phyloP scores from a whole-genome alignment of 2,888 invertebrate genomes.

The Gryllus longicercus region DNA sequence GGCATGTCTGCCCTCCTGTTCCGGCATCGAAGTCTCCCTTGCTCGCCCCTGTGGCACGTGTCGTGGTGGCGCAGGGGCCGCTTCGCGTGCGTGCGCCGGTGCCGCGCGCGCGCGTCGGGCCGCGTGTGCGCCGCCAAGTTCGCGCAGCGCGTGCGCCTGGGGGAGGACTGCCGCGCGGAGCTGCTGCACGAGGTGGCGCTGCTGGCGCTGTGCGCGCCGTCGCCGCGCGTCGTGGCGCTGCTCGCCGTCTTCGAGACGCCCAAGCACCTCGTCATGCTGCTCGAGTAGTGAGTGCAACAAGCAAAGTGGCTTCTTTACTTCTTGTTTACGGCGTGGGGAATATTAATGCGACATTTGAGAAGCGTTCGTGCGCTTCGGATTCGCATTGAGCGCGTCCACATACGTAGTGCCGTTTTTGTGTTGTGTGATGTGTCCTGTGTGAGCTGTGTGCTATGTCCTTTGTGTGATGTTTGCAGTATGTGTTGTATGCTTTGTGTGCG shows the following conservation, averaged over 20 bases:
- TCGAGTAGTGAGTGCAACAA: conserved; percentile 54
- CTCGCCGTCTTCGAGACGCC: conserved; percentile 56
- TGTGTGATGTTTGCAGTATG: too few species aligned
- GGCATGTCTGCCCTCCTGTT: too few species aligned
- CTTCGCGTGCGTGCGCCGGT: conserved; percentile 55
- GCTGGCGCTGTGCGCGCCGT: conserved; percentile 50
- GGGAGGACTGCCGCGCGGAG: conserved; percentile 53
- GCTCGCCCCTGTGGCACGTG: not conserved
- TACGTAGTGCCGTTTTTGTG: too few species aligned
- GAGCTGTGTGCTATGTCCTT: too few species aligned
- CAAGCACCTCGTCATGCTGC: conserved; percentile 53
- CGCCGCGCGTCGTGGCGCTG: conserved; percentile 52
- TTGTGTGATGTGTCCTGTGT: too few species aligned
- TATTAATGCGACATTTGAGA: too few species aligned
- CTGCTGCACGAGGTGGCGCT: conserved; percentile 56
- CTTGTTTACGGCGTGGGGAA: too few species aligned
- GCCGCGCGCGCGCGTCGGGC: conserved; percentile 49
- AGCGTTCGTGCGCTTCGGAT: too few species aligned
- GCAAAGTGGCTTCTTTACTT: too few species aligned
- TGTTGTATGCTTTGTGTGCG: not conserved
- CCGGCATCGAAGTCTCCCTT: not conserved
- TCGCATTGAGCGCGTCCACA: too few species aligned
- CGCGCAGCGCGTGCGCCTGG: conserved; percentile 53
- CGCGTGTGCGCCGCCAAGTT: conserved; percentile 55
- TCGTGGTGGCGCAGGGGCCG: conserved; percentile 50